These are phyloP conservation scores for Timema podura DNA, from an alignment of 2,888 invertebrate species.

Conservation along the genomic window DNA sequence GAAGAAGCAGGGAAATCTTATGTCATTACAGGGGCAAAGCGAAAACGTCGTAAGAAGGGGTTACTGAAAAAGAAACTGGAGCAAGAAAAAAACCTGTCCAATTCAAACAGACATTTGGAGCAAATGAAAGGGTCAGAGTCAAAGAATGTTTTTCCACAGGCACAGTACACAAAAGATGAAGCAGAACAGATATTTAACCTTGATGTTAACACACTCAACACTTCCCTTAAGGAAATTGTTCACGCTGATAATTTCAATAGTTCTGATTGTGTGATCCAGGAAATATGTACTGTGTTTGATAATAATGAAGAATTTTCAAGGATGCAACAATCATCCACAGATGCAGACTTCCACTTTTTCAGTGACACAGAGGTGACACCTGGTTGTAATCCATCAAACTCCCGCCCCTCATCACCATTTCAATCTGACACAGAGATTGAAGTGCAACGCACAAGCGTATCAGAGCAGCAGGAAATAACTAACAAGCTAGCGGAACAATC, in stretches of 20 bases:
- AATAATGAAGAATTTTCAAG: conserved; percentile 28
- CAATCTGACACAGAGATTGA: conserved; percentile 96
- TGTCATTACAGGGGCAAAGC: conserved; percentile 48
- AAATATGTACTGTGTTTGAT: not conserved
- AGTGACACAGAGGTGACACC: conserved; percentile 88
- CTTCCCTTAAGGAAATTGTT: too few species aligned
- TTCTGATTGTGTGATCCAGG: not conserved
- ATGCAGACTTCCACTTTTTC: conserved; percentile 80
- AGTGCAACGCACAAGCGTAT: conserved; percentile 42
- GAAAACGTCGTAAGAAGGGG: conserved; percentile 74
- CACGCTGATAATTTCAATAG: too few species aligned
- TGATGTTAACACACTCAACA: too few species aligned
- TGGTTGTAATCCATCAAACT: conserved; percentile 35
- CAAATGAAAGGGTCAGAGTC: conserved; percentile 32
- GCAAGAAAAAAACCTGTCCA: conserved; percentile 41
- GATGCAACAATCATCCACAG: conserved; percentile 37
- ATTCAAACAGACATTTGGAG: conserved; percentile 40
- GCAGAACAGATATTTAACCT: not conserved
- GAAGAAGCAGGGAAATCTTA: too few species aligned
- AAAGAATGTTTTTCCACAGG: not conserved
- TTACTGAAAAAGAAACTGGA: conserved; percentile 67
- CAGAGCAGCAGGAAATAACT: conserved; percentile 43
- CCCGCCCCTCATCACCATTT: conserved; percentile 39
- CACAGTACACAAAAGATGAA: not conserved
- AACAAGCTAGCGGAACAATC: conserved; percentile 54